Conservation (phyloP, 2,888 invertebrate species). For the Tetragnatha montana region DNA sequence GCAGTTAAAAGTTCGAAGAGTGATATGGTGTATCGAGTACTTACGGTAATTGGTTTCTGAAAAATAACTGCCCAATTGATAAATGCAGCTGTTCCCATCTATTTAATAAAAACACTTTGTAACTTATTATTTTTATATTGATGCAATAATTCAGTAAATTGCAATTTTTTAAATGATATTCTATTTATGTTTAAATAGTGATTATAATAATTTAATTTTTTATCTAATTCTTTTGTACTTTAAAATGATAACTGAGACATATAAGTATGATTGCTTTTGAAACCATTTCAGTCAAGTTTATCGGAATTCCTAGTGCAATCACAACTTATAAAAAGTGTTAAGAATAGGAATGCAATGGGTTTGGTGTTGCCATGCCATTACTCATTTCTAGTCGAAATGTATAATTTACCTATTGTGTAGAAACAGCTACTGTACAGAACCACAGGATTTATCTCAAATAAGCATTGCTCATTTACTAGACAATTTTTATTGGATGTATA, state of each 20-base stretch:
- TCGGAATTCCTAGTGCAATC: neutral
- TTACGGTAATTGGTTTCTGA: neutral
- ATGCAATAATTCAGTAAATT: neutral
- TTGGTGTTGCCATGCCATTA: neutral
- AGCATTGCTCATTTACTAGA: neutral
- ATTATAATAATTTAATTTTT: neutral
- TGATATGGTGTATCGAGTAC: neutral
- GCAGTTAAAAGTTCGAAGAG: neutral
- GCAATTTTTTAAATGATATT: neutral
- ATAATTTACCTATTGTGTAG: neutral
- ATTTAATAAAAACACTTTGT: neutral
- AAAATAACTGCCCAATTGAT: neutral
- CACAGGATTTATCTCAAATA: neutral
- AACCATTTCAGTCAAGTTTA: neutral
- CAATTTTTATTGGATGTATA: neutral
- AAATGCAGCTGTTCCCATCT: neutral
- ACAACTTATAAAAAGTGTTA: neutral
- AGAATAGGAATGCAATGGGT: neutral
- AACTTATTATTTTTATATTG: conserved; percentile 1
- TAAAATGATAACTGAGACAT: neutral
- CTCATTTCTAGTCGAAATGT: neutral
- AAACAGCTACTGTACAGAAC: neutral
- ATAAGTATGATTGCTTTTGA: neutral
- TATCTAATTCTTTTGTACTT: neutral
- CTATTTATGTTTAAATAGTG: neutral